Percentiles rank a stretch among this genome's conserved stretches.
Conservation (phyloP, 2,888 invertebrate species). For the Oxyscelio sp. region DNA sequence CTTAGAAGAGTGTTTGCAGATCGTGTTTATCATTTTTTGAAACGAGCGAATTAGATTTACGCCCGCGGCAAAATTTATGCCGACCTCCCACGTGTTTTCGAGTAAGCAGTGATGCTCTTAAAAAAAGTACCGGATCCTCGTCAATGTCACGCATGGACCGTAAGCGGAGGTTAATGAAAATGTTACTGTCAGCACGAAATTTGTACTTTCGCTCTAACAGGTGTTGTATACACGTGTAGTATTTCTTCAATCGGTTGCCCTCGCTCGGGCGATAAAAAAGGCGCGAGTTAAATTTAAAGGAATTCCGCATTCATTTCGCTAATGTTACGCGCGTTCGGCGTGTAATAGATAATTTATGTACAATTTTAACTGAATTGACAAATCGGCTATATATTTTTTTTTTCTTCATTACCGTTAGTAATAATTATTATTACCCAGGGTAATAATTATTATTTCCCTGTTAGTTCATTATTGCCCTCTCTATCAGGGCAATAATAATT, state of each 20-base stretch:
- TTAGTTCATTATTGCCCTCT: too few species aligned
- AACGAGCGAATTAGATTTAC: slow-evolving; percentile 53
- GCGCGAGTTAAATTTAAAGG: background rate
- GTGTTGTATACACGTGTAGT: slow-evolving; percentile 43
- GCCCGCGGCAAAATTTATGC: slow-evolving; percentile 44
- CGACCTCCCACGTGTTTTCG: slow-evolving; percentile 69
- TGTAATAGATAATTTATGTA: too few species aligned
- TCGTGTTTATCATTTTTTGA: slow-evolving; percentile 32
- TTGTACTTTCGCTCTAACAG: slow-evolving; percentile 66
- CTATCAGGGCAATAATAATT: too few species aligned
- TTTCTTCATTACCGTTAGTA: too few species aligned
- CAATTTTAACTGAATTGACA: too few species aligned
- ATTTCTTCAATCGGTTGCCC: slow-evolving; percentile 18
- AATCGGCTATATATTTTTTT: too few species aligned
- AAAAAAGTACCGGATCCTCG: slow-evolving; percentile 67
- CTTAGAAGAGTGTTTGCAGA: slow-evolving; percentile 30
- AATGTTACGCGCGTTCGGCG: too few species aligned
- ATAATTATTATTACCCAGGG: too few species aligned
- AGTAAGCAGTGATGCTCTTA: slow-evolving; percentile 18
- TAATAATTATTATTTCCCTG: too few species aligned
- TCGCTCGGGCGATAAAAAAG: background rate
- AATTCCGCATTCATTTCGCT: too few species aligned
- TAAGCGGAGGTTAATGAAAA: slow-evolving; percentile 75
- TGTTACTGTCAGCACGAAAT: slow-evolving; percentile 70
- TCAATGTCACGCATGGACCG: slow-evolving; percentile 70